These are phyloP conservation scores for Brachypodius melanocephalos DNA, from an alignment of 2,113 vertebrate genomes.

Conservation along the genomic window DNA sequence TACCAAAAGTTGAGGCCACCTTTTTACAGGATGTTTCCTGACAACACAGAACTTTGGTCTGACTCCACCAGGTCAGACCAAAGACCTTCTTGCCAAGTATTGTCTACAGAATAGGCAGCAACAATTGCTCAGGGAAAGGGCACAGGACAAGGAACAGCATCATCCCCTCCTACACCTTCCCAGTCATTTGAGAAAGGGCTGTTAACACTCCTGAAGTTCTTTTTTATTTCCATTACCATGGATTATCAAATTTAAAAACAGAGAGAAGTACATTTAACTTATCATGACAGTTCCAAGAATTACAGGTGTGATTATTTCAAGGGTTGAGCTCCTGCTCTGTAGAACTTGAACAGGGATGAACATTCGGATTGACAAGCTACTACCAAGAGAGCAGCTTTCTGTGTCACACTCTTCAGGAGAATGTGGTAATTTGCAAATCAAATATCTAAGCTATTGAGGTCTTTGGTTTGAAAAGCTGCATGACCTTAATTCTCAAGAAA, in stretches of 20 bases:
- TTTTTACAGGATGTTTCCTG: background rate
- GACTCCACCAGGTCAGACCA: background rate
- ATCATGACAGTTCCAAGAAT: background rate
- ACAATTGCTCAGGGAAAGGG: background rate
- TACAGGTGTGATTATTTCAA: background rate
- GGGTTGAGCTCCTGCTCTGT: background rate
- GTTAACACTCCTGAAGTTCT: background rate
- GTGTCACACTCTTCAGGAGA: background rate
- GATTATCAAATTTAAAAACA: background rate
- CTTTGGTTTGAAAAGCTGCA: background rate
- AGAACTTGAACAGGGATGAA: background rate
- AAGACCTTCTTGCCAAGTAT: background rate
- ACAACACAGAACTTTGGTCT: background rate
- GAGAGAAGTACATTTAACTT: background rate
- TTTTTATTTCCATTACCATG: background rate
- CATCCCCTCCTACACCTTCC: background rate
- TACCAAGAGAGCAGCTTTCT: background rate
- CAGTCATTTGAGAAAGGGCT: background rate
- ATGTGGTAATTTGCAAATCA: background rate
- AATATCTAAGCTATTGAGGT: background rate
- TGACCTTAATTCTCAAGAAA: background rate
- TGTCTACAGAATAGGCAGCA: background rate
- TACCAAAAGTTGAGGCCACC: background rate
- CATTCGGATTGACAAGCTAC: background rate
- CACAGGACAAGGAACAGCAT: constrained; percentile 8